Evolutionary conservation across 2,888 invertebrate species (phyloP).

Genomic region (Pyrgus malvae): DNA sequence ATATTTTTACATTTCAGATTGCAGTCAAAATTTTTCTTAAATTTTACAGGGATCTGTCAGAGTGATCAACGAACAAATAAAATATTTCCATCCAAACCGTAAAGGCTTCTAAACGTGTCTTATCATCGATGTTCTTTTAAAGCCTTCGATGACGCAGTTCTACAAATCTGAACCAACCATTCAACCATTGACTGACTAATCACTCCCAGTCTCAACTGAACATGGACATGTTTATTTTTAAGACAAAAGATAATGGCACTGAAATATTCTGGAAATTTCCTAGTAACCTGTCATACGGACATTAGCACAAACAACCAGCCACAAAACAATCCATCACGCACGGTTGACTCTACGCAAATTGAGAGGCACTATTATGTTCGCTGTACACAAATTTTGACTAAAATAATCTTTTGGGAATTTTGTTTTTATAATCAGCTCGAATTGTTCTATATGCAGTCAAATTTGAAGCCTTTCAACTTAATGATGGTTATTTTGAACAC

Average conservation of each 20-base stretch:
- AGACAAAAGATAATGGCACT: conserved; percentile 18
- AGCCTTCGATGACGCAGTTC: not conserved
- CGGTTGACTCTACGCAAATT: conserved; percentile 48
- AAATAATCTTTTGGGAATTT: not conserved
- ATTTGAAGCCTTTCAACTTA: too few relatives aligned
- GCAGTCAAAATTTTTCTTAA: too few relatives aligned
- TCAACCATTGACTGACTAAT: not conserved
- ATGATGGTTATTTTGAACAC: not conserved
- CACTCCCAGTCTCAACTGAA: not conserved
- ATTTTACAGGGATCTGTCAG: too few relatives aligned
- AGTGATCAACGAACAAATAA: too few relatives aligned
- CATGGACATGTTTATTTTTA: conserved; percentile 11
- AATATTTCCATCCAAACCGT: too few relatives aligned
- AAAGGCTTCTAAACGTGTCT: too few relatives aligned
- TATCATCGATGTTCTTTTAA: too few relatives aligned
- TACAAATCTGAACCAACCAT: too few relatives aligned
- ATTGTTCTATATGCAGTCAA: too few relatives aligned
- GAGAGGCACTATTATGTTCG: conserved; percentile 32
- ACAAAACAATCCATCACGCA: conserved; percentile 54
- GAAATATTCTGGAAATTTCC: conserved; percentile 45
- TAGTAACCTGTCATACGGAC: conserved; percentile 40
- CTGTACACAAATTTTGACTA: not conserved
- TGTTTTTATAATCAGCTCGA: not conserved
- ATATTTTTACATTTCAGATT: too few relatives aligned
- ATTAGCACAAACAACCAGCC: conserved; percentile 33